Evolutionary conservation across 2,888 invertebrate genomes (phyloP).

Genomic region (Philhelius pedissequus): DNA sequence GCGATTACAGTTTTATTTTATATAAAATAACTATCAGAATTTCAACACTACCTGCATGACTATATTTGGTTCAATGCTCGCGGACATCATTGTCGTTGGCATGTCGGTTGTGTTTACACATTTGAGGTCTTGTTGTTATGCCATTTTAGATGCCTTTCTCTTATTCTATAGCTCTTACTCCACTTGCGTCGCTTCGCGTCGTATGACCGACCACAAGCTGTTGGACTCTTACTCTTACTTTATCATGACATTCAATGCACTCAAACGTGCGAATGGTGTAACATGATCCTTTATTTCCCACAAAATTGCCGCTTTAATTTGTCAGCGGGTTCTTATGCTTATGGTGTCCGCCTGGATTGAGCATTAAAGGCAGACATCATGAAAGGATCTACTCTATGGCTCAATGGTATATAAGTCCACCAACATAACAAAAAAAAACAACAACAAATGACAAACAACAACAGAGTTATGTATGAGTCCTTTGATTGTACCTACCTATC

Average conservation of each 20-base stretch:
- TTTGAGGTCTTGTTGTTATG: conserved; percentile 47
- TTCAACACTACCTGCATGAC: not conserved
- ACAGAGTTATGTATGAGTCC: conserved; percentile 43
- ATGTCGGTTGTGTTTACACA: conserved; percentile 16
- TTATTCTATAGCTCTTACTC: not conserved
- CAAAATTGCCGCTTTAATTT: conserved; percentile 67
- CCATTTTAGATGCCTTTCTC: conserved; percentile 35
- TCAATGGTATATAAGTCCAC: not conserved
- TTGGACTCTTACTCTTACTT: conserved; percentile 16
- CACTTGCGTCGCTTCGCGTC: too few relatives aligned
- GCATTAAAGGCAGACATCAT: conserved; percentile 13
- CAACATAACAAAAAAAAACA: not conserved
- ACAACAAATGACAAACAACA: not conserved
- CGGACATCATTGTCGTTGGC: conserved; percentile 19
- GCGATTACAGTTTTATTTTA: not conserved
- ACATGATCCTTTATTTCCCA: conserved; percentile 66
- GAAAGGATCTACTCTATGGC: not conserved
- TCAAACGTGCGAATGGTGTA: conserved; percentile 63
- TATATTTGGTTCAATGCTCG: not conserved
- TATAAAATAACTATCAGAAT: not conserved
- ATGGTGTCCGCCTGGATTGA: conserved; percentile 37
- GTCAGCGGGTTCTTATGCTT: conserved; percentile 45
- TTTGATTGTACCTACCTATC: conserved; percentile 4
- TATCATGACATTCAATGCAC: conserved; percentile 59
- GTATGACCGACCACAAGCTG: too few relatives aligned